Evolutionary conservation across 2,113 vertebrate genomes (phyloP).

Genomic region (Anhinga rufa): DNA sequence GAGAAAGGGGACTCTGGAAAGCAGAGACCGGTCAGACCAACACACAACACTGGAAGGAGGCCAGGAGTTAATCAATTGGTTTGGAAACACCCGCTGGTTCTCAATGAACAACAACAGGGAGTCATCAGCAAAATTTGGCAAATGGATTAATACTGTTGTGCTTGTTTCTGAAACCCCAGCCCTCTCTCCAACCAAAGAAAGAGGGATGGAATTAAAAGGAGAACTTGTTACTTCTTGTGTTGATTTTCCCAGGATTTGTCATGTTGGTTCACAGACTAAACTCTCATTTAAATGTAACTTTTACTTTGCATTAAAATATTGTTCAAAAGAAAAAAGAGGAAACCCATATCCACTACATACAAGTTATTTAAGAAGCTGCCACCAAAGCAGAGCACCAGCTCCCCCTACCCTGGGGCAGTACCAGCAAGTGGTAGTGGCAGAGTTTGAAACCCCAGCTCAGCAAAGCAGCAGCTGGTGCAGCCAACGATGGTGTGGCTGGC

Average conservation of each 20-base stretch:
- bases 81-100: background rate
- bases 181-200: background rate
- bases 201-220: background rate
- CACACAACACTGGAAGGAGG: background rate
- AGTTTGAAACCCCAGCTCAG: no score
- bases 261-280: background rate
- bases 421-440: no score
- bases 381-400: background rate
- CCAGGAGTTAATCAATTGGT: background rate
- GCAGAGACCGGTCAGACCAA: background rate
- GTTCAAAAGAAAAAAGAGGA: background rate
- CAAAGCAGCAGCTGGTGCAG: background rate
- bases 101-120: background rate
- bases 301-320: background rate
- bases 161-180: background rate
- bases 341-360: rapidly evolving
- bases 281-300: background rate
- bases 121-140: background rate
- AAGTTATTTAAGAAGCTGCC: rapidly evolving
- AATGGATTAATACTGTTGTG: rapidly evolving
- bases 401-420: rapidly evolving
- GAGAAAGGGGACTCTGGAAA: background rate
- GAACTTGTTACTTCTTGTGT: background rate
- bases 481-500: background rate
- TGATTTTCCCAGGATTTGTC: background rate